Conservation (phyloP, 2,113 vertebrate genomes). For the Tetraodon nigroviridis region DNA sequence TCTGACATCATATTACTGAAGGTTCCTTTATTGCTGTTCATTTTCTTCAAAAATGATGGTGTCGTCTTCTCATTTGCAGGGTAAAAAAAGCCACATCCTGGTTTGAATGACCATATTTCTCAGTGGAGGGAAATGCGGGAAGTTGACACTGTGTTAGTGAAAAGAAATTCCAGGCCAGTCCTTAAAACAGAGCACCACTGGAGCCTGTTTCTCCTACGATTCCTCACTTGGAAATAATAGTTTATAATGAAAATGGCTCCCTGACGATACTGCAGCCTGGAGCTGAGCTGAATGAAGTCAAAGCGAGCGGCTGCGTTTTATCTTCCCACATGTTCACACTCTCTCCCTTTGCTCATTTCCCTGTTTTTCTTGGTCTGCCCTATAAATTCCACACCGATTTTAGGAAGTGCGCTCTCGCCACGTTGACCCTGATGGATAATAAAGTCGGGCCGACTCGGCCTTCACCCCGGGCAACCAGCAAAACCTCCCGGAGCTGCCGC, state of each 20-base stretch:
- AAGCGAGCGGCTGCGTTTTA: constrained; percentile 42
- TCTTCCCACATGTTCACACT: constrained; percentile 31
- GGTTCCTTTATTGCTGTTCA: no score
- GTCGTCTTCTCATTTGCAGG: no score
- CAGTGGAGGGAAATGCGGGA: background rate
- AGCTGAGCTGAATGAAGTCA: constrained; percentile 24
- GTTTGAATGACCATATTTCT: background rate
- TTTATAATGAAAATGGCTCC: constrained; percentile 30
- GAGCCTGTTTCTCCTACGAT: constrained; percentile 55
- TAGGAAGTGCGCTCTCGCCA: constrained; percentile 43
- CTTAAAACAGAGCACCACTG: constrained; percentile 32
- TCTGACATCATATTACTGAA: no score
- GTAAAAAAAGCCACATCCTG: no score
- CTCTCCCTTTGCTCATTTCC: constrained; percentile 7
- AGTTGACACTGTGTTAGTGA: background rate
- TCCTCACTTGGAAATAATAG: constrained; percentile 26
- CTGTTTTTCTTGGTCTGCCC: constrained; percentile 56
- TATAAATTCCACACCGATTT: constrained; percentile 37
- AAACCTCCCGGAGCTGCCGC: constrained; percentile 13
- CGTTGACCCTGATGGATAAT: constrained; percentile 39
- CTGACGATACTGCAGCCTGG: constrained; percentile 21
- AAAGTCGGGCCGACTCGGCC: constrained; percentile 36
- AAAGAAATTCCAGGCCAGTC: constrained; percentile 1
- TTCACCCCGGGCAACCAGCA: constrained; percentile 28
- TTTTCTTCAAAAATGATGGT: no score